Conservation (phyloP, 2,797 vertebrate species). For the Holocentrus rufus region DNA sequence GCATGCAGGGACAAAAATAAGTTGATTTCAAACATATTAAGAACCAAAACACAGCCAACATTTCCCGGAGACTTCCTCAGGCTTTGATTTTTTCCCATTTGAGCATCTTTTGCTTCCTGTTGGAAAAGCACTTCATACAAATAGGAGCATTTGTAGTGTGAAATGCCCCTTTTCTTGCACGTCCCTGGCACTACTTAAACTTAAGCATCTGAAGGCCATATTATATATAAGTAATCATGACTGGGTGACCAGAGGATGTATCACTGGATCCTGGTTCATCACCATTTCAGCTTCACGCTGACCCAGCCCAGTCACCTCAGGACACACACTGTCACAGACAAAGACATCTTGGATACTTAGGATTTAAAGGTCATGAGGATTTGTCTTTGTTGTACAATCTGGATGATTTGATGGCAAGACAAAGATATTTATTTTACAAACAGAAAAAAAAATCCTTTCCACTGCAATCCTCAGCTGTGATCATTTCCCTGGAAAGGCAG, state of each 20-base stretch:
- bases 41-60: too few relatives aligned
- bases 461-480: background rate
- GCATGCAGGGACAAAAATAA: too few relatives aligned
- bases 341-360: constrained; percentile 56
- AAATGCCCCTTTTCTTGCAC: too few relatives aligned
- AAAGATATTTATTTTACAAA: constrained; percentile 57
- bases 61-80: too few relatives aligned
- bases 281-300: constrained; percentile 8
- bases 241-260: constrained; percentile 29
- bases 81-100: constrained; percentile 13
- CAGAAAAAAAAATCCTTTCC: constrained; percentile 8
- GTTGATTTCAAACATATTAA: too few relatives aligned
- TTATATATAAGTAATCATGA: constrained; percentile 13
- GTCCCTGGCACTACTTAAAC: too few relatives aligned
- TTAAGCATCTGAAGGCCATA: too few relatives aligned
- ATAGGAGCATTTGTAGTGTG: too few relatives aligned
- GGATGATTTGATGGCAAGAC: constrained; percentile 66
- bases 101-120: constrained; percentile 33
- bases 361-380: constrained; percentile 68
- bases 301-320: constrained; percentile 29
- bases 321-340: constrained; percentile 25
- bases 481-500: background rate
- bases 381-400: constrained; percentile 54
- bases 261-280: background rate
- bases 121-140: constrained; percentile 11